phyloP scores from a whole-genome alignment of 2,113 vertebrate species.

The Agapornis roseicollis region DNA sequence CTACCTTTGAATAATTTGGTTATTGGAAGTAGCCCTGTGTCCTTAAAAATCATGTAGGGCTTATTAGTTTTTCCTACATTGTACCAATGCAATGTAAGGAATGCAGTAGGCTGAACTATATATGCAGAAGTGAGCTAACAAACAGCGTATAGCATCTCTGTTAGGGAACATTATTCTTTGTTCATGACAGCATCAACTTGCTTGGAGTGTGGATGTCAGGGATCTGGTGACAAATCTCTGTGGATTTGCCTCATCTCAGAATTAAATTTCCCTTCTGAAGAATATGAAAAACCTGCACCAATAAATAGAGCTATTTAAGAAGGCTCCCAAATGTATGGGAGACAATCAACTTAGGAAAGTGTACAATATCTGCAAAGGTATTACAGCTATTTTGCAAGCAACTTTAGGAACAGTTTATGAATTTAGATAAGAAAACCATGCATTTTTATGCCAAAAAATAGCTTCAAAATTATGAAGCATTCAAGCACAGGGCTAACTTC shows the following conservation, averaged over 20 bases:
- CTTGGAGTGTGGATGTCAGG: accelerated
- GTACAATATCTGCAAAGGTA: neutral
- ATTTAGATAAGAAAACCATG: neutral
- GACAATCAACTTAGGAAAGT: neutral
- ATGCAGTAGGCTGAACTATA: neutral
- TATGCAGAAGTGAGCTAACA: neutral
- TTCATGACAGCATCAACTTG: neutral
- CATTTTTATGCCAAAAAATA: neutral
- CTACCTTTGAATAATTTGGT: neutral
- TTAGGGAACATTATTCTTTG: neutral
- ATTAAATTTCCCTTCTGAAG: neutral
- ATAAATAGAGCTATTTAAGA: neutral
- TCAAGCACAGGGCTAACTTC: neutral
- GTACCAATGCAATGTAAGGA: neutral
- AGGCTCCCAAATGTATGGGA: neutral
- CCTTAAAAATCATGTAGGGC: neutral
- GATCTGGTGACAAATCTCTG: neutral
- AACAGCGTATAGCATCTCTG: neutral
- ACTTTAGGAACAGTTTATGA: neutral
- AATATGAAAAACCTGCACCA: neutral
- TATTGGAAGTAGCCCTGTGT: neutral
- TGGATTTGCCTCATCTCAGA: neutral
- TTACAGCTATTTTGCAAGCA: neutral
- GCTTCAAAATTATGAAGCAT: neutral
- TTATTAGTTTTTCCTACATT: neutral